Conservation (phyloP, 2,888 invertebrate genomes). For the Eupithecia subfuscata region DNA sequence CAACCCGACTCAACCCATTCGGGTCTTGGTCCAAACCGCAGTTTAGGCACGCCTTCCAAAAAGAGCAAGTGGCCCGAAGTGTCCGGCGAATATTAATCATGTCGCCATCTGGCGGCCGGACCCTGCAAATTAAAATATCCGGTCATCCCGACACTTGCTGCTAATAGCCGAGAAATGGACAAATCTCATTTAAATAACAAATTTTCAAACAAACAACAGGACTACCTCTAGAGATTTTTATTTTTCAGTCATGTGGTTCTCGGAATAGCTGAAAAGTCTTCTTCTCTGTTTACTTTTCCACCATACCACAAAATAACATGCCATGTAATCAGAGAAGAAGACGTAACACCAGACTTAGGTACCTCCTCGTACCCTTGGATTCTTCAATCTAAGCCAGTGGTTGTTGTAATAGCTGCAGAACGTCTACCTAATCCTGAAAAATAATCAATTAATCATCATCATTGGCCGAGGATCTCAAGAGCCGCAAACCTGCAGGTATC, state of each 20-base stretch:
- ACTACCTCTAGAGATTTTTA: neutral
- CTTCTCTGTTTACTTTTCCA: neutral
- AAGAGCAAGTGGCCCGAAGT: conserved; percentile 57
- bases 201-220: conserved; percentile 17
- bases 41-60: conserved; percentile 46
- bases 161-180: conserved; percentile 56
- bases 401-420: too few species aligned
- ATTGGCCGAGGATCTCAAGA: too few species aligned
- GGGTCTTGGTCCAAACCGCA: conserved; percentile 16
- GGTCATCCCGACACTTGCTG: conserved; percentile 67
- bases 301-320: neutral
- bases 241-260: neutral
- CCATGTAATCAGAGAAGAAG: neutral
- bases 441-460: neutral
- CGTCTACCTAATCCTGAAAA: too few species aligned
- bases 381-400: neutral
- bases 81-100: conserved; percentile 81
- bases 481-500: too few species aligned
- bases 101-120: conserved; percentile 68
- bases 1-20: conserved; percentile 19
- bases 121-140: conserved; percentile 78
- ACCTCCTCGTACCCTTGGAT: too few species aligned
- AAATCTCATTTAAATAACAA: conserved; percentile 38
- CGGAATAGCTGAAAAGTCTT: neutral
- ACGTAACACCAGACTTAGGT: too few species aligned